phyloP scores from a whole-genome alignment of 2,797 vertebrate genomes.

The Poeciliopsis infans region DNA sequence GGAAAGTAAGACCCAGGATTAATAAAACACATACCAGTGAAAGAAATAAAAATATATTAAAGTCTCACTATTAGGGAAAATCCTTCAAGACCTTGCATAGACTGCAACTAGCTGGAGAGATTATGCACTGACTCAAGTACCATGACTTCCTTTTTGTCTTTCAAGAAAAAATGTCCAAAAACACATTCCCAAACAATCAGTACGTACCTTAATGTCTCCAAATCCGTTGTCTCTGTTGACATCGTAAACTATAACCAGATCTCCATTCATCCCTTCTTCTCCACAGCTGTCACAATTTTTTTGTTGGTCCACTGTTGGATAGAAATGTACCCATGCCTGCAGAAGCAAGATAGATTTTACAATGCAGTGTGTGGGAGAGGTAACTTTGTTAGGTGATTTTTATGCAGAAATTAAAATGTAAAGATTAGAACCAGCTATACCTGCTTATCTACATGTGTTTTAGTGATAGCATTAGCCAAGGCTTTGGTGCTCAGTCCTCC shows the following conservation, averaged over 20 bases:
- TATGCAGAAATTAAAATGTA: fast-evolving
- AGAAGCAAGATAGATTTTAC: constrained; percentile 9
- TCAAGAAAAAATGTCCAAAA: background rate
- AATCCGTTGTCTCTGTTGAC: constrained; percentile 70
- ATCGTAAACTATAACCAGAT: constrained; percentile 80
- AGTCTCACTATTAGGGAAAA: background rate
- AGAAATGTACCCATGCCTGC: constrained; percentile 78
- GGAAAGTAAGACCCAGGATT: background rate
- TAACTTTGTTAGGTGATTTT: background rate
- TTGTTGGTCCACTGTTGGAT: constrained; percentile 78
- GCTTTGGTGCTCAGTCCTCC: constrained; percentile 71
- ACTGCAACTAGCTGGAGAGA: too few species aligned
- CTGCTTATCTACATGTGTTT: constrained; percentile 55
- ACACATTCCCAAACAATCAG: background rate
- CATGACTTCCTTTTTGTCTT: background rate
- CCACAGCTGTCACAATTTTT: constrained; percentile 72
- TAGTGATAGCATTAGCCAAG: constrained; percentile 71
- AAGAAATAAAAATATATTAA: background rate
- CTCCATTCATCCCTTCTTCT: constrained; percentile 77
- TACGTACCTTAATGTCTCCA: constrained; percentile 75
- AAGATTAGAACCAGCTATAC: constrained; percentile 27
- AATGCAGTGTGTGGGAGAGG: background rate
- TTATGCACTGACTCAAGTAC: background rate
- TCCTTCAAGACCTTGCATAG: too few species aligned
- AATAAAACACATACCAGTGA: background rate